phyloP scores from a whole-genome alignment of 2,797 vertebrate species.

The Sus cebifrons region DNA sequence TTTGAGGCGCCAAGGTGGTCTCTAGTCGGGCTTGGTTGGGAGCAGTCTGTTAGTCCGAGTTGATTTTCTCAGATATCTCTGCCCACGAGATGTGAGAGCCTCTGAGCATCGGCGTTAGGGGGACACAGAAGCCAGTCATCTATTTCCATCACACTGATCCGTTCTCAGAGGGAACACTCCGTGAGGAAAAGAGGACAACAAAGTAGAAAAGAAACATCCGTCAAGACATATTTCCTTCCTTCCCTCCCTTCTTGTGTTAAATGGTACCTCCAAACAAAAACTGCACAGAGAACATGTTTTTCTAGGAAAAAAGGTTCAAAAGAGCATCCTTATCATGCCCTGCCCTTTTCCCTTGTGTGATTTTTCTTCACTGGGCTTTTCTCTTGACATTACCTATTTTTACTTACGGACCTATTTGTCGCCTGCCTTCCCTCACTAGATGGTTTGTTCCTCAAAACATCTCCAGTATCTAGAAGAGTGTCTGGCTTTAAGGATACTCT shows the following conservation, averaged over 20 bases:
- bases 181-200: neutral
- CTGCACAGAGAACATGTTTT: neutral
- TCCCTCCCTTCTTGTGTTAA: neutral
- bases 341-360: neutral
- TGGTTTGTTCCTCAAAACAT: neutral
- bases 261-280: neutral
- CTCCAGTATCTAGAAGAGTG: neutral
- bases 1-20: neutral
- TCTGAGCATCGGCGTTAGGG: accelerated
- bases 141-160: accelerated
- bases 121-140: neutral
- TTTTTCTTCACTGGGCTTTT: too few species aligned
- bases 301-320: neutral
- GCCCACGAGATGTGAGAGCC: neutral
- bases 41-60: neutral
- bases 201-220: neutral
- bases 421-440: neutral
- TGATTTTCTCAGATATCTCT: neutral
- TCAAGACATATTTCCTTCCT: neutral
- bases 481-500: neutral
- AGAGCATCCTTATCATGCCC: neutral
- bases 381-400: neutral
- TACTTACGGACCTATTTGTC: neutral
- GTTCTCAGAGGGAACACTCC: neutral
- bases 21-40: neutral